phyloP scores from a whole-genome alignment of 2,797 vertebrate genomes.

The Neomorphus geoffroyi region DNA sequence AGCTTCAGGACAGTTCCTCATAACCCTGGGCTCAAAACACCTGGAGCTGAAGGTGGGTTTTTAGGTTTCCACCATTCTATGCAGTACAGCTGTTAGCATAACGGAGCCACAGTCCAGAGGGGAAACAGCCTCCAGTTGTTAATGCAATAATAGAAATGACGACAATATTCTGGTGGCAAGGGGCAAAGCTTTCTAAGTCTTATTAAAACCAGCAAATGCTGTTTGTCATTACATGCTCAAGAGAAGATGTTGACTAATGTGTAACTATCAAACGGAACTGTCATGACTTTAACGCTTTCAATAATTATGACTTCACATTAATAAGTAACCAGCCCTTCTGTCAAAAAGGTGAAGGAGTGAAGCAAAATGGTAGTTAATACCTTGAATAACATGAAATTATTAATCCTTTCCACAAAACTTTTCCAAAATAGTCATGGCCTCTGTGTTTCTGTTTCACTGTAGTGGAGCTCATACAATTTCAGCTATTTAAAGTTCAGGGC shows the following conservation, averaged over 20 bases:
- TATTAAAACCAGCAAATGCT: constrained; percentile 54
- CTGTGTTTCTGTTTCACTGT: not conserved
- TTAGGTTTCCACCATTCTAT: not conserved
- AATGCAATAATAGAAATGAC: constrained; percentile 48
- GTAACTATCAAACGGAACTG: constrained; percentile 65
- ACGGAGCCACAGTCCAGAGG: not conserved
- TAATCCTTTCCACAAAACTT: constrained; percentile 5
- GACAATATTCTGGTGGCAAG: constrained; percentile 52
- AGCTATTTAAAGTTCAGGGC: not conserved
- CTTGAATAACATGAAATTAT: constrained; percentile 34
- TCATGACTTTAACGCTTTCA: constrained; percentile 60
- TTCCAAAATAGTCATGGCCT: not conserved
- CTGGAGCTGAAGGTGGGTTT: not conserved
- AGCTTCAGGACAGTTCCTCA: not conserved
- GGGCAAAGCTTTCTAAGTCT: constrained; percentile 45
- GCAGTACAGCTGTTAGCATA: constrained; percentile 17
- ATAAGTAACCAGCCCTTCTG: constrained; percentile 65
- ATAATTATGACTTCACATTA: constrained; percentile 67
- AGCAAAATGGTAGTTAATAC: constrained; percentile 46
- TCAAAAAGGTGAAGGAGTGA: constrained; percentile 54
- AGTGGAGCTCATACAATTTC: not conserved
- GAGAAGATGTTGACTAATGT: constrained; percentile 65
- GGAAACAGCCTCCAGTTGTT: constrained; percentile 15
- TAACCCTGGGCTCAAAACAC: not conserved
- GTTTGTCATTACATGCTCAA: constrained; percentile 55